Base-by-base conservation (phyloP, 2,113 vertebrate species). In the Motacilla alba region DNA sequence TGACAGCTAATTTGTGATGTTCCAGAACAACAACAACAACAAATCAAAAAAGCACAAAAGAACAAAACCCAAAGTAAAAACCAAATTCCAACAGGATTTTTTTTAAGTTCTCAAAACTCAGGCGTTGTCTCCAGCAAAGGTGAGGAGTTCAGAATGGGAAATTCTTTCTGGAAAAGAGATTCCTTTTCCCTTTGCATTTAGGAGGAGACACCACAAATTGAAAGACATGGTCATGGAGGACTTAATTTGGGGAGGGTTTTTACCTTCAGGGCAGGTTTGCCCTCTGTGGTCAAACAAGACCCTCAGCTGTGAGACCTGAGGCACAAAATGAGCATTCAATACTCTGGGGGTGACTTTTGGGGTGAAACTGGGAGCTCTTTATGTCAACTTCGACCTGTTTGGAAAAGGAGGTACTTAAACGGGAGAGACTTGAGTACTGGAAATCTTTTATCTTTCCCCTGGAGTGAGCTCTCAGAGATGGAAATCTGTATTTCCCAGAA, bases 1-100 rank as follows among this genome's bases (percentile, higher is more conserved):
- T 96, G 95, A 95, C 95, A 95, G 92, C 72, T 89, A 68, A 96
- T 96, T 96, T 91, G 59, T 93, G 85, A 89, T 72, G 88, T 62
- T 91, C 84, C 68, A 18, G 30, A 16, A 33, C 17, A 55, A 21
- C 53, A 31, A 31, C 53, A 55, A 55, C 18, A 20, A 31, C 17
- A 31, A 30, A 30, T 16, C 13, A n/a, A 21, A 31, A 24, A 30
- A 3, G 1, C n/a, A 4, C 15, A 37, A 59, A 27, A 5, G 35
- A 59, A 37, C 15, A 60, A 43, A 64, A 37, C 24, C 4, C 31
- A 7, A 63, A 79, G 30, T n/a, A 33, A 43, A 63, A 64, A 43
- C 19, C 31, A 4, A 35, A 67, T 67, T 55, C 17, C 35, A 60
- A 33, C 41, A 75, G 66, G 53, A 82, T 60, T 85, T 82, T 83